Conservation (phyloP, 30 jellyfish, hydroid and myxozoan genomes). For the Mastigias papua region DNA sequence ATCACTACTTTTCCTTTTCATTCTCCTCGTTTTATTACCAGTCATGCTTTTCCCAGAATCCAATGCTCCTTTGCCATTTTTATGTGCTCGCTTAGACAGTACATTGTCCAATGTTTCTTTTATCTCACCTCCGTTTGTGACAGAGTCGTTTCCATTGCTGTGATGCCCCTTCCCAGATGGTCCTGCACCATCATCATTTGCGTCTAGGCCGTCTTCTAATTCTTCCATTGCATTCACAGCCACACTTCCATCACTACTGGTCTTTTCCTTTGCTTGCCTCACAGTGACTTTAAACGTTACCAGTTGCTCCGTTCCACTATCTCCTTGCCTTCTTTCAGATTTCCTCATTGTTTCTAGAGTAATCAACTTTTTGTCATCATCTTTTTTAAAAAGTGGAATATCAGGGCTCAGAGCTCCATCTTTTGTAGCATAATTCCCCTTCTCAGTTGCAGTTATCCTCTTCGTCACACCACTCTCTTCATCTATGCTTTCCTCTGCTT, state of each 20-base stretch:
- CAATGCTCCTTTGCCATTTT: not conserved
- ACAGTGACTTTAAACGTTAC: slow-evolving; percentile 49
- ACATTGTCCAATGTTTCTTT: not conserved
- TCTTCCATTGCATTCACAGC: not conserved
- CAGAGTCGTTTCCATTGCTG: not conserved
- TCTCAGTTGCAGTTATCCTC: not conserved
- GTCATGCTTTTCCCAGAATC: not conserved
- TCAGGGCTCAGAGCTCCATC: slow-evolving; percentile 14
- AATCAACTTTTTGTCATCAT: slow-evolving; percentile 11
- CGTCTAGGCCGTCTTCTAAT: not conserved
- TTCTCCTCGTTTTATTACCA: not conserved
- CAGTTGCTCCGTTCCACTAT: slow-evolving; percentile 11
- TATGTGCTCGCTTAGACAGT: not conserved
- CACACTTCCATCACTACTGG: not conserved
- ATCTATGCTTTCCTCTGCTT: not conserved
- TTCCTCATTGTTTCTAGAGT: slow-evolving; percentile 2
- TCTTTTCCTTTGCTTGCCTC: slow-evolving; percentile 29
- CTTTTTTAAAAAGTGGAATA: not conserved
- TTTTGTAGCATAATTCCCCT: not conserved
- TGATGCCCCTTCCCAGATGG: not conserved
- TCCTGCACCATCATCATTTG: not conserved
- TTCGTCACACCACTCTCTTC: not conserved
- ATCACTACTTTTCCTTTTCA: slow-evolving; percentile 10
- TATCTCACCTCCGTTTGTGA: not conserved
- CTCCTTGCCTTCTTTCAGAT: not conserved